Conservation (phyloP, 1,140 invertebrate species). For the Brachionus asplanchnoidis region DNA sequence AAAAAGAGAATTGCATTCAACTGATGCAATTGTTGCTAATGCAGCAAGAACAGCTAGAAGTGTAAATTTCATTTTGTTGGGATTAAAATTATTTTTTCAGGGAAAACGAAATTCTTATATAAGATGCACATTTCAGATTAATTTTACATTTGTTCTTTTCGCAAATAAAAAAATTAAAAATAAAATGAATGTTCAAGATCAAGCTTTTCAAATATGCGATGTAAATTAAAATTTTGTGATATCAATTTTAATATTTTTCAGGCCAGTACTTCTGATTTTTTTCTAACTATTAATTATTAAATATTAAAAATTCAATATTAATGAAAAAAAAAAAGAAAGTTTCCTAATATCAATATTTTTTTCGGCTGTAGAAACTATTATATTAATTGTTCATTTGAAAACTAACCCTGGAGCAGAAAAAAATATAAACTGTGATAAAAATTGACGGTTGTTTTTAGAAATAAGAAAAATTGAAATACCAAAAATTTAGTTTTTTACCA, state of each 20-base stretch:
- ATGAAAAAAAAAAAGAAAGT: too few species aligned
- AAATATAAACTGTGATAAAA: too few species aligned
- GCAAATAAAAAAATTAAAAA: background rate
- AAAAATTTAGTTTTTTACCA: too few species aligned
- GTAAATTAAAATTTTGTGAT: background rate
- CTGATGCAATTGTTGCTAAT: background rate
- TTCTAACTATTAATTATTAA: background rate
- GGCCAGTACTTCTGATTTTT: background rate
- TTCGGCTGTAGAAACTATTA: too few species aligned
- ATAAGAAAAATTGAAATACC: too few species aligned
- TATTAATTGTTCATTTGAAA: too few species aligned
- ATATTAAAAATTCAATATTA: background rate
- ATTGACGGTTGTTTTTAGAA: too few species aligned
- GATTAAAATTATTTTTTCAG: background rate
- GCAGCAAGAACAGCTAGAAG: background rate
- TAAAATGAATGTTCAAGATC: background rate
- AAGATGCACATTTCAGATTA: background rate
- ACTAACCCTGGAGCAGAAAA: too few species aligned
- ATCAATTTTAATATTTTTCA: background rate
- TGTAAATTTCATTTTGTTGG: conserved; percentile 3
- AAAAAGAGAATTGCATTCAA: background rate
- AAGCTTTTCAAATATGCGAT: background rate
- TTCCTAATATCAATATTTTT: too few species aligned
- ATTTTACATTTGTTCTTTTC: conserved; percentile 28
- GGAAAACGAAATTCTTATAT: background rate